Evolutionary conservation across 2,797 vertebrate genomes (phyloP), one percentile per base, ranked within the genome.

Genomic region (Enteromius unitaeniatus): DNA sequence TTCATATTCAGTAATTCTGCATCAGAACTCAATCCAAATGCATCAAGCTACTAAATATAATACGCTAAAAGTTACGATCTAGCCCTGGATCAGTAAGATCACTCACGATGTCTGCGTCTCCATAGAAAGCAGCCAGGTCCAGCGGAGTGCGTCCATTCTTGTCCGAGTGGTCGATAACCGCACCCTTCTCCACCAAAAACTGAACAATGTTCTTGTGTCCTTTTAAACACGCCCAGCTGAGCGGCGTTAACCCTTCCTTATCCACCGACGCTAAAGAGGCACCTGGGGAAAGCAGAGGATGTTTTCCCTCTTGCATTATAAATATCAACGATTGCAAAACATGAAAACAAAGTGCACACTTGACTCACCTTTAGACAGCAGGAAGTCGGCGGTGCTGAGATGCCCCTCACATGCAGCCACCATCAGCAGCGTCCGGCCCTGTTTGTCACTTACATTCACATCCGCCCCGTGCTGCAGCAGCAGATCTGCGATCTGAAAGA

Each of bases 151-250:
- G 96, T 84, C 98, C 98, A 0, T 99, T 99, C 90, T 96, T 99
- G 93, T 99, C 98, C 0, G 94, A 97, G 94, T 99, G 98, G 92
- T 99, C 98, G 65, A 97, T 97, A 51, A 95, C 92, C 1, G 97
- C 96, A 47, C 98, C 97, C 89, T 97, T 97, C 91, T 99, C 98
- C 79, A 98, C 96, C 88, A 99, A 92, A 90, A 96, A 96, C 91
- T 95, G 97, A 87, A 99, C 98, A 34, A 98, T 96, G 1, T 94
- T 94, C 94, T 95, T 96, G 85, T 99, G 98, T 90, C 98, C 98
- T 93, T 99, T 99, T 45, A 99, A 94, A 93, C 98, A 99, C 0
- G 98, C 97, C 98, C 98, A 99, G 93, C 98, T 98, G 89, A 99
- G 90, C 0, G 97, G 96, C 0, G 96, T 97, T 91, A 99, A 92